Conservation (phyloP, 1,140 invertebrate genomes). For the Nymphalis io region DNA sequence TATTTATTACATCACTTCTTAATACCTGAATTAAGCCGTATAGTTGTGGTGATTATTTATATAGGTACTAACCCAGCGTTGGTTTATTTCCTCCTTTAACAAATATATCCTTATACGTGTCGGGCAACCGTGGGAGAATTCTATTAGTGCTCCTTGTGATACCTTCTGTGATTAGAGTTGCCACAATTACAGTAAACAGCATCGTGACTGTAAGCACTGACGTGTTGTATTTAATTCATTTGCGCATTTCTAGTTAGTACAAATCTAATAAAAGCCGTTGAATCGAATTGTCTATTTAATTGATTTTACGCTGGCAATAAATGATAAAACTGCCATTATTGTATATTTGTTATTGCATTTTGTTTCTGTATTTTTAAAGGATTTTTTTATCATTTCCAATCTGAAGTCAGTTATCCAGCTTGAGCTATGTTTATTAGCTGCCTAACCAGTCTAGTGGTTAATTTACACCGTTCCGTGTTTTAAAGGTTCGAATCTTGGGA, state of each 20-base stretch:
- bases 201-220: slow-evolving; percentile 2
- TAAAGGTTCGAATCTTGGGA: no score
- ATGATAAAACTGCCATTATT: slow-evolving; percentile 1
- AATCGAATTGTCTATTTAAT: slow-evolving; percentile 19
- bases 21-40: no score
- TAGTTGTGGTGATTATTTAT: no score
- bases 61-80: slow-evolving; percentile 43
- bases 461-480: no score
- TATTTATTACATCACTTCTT: no score
- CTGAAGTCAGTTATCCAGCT: no score
- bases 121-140: slow-evolving; percentile 18
- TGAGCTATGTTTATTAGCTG: background rate
- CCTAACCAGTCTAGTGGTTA: no score
- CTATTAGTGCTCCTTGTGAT: background rate
- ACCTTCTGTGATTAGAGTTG: slow-evolving; percentile 11
- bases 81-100: slow-evolving; percentile 36
- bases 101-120: slow-evolving; percentile 49
- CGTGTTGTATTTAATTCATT: background rate
- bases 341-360: background rate
- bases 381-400: no score
- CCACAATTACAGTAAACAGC: slow-evolving; percentile 13
- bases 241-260: background rate
- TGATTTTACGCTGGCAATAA: slow-evolving; percentile 18
- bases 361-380: no score
- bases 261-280: background rate